Evolutionary conservation across 2,797 vertebrate genomes (phyloP).

Genomic region (Thalassophryne amazonica): DNA sequence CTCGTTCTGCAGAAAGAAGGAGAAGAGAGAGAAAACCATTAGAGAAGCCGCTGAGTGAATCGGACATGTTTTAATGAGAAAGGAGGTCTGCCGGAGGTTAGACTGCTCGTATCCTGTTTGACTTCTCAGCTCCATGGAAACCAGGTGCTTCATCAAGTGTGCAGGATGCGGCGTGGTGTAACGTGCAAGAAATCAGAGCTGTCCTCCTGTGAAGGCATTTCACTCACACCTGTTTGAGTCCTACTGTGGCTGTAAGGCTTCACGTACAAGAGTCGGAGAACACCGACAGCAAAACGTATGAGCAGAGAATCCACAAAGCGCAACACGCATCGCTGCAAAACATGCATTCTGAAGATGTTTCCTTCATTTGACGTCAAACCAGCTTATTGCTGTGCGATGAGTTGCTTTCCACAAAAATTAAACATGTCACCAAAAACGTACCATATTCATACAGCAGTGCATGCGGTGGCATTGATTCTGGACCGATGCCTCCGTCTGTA

Average conservation of each 20-base stretch:
- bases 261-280: conserved; percentile 45
- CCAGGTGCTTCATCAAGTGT: conserved; percentile 31
- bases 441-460: too few relatives aligned
- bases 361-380: too few relatives aligned
- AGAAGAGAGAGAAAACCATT: conserved; percentile 40
- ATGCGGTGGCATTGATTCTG: too few relatives aligned
- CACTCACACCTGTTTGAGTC: conserved; percentile 2
- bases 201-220: conserved; percentile 59
- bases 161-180: conserved; percentile 40
- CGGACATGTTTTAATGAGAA: conserved; percentile 13
- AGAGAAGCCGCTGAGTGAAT: conserved; percentile 12
- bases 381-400: too few relatives aligned
- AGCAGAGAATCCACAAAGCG: conserved; percentile 29
- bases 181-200: conserved; percentile 56
- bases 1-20: conserved; percentile 84
- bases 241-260: conserved; percentile 36
- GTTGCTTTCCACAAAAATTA: too few relatives aligned
- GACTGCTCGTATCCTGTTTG: conserved; percentile 12
- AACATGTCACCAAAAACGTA: too few relatives aligned
- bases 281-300: conserved; percentile 14
- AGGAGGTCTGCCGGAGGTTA: conserved; percentile 6
- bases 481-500: too few relatives aligned
- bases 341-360: too few relatives aligned
- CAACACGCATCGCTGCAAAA: conserved; percentile 36
- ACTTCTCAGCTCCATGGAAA: conserved; percentile 29